phyloP scores from a whole-genome alignment of 2,888 invertebrate genomes.

The Melipona beecheii region DNA sequence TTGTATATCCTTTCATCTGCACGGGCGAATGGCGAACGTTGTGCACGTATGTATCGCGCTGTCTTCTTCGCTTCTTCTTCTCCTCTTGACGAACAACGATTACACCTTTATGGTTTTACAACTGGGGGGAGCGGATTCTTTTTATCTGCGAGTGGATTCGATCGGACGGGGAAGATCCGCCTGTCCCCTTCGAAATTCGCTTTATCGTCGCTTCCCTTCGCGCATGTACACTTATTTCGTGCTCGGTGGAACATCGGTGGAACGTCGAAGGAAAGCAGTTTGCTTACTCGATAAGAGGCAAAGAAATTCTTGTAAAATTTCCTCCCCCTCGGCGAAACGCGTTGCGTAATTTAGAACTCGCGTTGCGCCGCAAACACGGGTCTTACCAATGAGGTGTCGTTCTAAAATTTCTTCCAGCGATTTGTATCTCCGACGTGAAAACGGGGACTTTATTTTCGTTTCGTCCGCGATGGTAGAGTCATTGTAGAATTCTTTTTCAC shows the following conservation, averaged over 20 bases:
- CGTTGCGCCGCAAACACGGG: background rate
- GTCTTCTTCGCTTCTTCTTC: background rate
- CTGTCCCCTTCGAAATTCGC: slow-evolving; percentile 66
- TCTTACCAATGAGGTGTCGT: background rate
- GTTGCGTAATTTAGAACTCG: slow-evolving; percentile 16
- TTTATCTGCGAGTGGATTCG: slow-evolving; percentile 59
- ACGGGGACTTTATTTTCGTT: background rate
- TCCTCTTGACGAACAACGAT: slow-evolving; percentile 67
- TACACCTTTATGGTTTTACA: slow-evolving; percentile 83
- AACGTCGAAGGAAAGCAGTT: slow-evolving; percentile 67
- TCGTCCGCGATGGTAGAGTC: background rate
- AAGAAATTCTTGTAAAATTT: slow-evolving; percentile 44
- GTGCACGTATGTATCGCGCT: background rate
- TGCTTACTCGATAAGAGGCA: slow-evolving; percentile 51
- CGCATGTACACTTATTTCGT: slow-evolving; percentile 81
- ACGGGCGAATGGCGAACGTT: slow-evolving; percentile 6
- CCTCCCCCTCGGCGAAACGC: background rate
- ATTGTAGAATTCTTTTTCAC: background rate
- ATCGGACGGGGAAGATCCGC: slow-evolving; percentile 53
- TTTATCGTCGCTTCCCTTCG: slow-evolving; percentile 65
- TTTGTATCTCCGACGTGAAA: background rate
- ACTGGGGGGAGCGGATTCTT: slow-evolving; percentile 74
- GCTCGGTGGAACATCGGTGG: slow-evolving; percentile 72
- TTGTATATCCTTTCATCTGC: slow-evolving; percentile 21
- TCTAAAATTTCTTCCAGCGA: background rate